Base-by-base conservation (phyloP, 1,140 invertebrate species). In the Drosophila rhopaloa region DNA sequence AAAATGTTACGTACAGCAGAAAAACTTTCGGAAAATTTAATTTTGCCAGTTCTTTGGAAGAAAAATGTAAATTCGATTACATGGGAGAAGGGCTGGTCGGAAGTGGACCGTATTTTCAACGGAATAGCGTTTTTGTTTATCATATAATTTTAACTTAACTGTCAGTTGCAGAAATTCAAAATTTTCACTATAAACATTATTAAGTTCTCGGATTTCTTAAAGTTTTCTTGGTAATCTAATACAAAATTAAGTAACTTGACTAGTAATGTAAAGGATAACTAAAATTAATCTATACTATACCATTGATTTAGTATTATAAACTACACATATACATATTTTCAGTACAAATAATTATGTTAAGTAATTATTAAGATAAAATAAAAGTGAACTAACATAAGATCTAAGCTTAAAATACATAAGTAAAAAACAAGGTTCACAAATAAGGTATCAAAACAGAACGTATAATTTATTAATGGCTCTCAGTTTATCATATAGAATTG, bases 31-130 rank as follows among this genome's bases (percentile, higher is more conserved):
- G 41, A 48, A 81, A 75, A 71, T 85, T 81, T 32, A 78, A 86
- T 88, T 67, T 76, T 29, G 24, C 41, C 66, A 71, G 44, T 74
- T 58, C 48, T 78, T 58, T 54, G 59, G 67, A 47, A 24, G 27
- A 11, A 65, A 78, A 57, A 85, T 56, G 29, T 59, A 76, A 58
- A 79, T 88, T 82, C 61, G 79, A 82, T 86, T 88, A 82, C 14
- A 73, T 43, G 11, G 16, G 9, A 41, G 14, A 14, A n/a, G 38
- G 0, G 38, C 13, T n/a, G 14, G 16, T 32, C 13, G 11, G 7
- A 48, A 27, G n/a, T 29, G 7, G 14, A 16, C 14, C 9, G 4
- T 9, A 37, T 19, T 53, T 53, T 11, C 50, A 37, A 16, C 19
- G 32, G 11, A 0, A 5, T 10, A 10, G 11, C 19, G 44, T 32